Evolutionary conservation across 2,113 vertebrate genomes (phyloP), one percentile per base, ranked within the genome.

Genomic region (Uria aalge): DNA sequence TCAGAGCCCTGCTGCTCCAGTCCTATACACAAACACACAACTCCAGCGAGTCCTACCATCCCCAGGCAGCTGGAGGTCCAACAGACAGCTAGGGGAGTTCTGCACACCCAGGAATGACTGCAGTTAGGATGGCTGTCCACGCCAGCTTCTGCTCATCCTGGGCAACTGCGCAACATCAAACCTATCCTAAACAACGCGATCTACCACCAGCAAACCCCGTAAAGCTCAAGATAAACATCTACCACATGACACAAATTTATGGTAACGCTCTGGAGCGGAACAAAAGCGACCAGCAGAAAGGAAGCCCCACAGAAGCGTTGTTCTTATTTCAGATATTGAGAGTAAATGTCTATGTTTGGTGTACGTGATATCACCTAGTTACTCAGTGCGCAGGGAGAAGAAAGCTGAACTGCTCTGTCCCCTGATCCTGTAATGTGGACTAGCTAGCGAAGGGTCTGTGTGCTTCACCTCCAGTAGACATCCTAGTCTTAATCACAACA

Each of bases 1-100:
- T 47, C 1, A 0, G 20, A 17, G 64, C 38, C 52, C 59, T 13
- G 3, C 82, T 63, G n/a, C 60, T 78, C 34, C 60, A 60, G 43
- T 40, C 71, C 56, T 5, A 56, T 30, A 63, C 13, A 19, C 47
- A 57, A 38, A 77, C 24, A 73, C 20, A 15, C 5, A 1, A 2
- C 15, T 3, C 23, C 50, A 72, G 73, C 0, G 0, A 30, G 36
- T 6, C 4, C 27, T 17, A 11, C 40, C 76, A 69, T 2, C 34
- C 40, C 30, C 69, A 18, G 2, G 0, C 18, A 45, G 59, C 21
- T n/a, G 11, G 40, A 48, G 38, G 15, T 19, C 36, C 66, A 27
- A 15, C 11, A 63, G n/a, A 29, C 40, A 68, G 43, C 41, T 5
- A 8, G 4, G 16, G 34, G 32, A 32, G 18, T 20, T 64, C 40